Evolutionary conservation across 2,113 vertebrate species (phyloP).

Genomic region (Cryptotis parvus): DNA sequence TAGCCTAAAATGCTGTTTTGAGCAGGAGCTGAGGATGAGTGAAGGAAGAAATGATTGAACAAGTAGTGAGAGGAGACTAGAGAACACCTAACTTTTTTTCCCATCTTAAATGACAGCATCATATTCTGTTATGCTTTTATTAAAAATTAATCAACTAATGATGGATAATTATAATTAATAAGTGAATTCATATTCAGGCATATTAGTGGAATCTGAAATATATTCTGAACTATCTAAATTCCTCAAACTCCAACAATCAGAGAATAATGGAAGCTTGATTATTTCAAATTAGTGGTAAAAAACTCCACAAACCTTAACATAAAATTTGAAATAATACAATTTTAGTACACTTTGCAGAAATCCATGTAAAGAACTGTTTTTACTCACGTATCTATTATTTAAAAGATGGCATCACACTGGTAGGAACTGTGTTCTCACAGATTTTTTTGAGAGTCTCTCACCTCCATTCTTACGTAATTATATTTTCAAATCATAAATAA

Average conservation of each 20-base stretch:
- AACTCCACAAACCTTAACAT: constrained; percentile 54
- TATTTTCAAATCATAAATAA: not conserved
- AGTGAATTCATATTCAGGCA: constrained; percentile 75
- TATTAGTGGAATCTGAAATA: constrained; percentile 78
- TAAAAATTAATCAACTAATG: constrained; percentile 80
- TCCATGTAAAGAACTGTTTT: not conserved
- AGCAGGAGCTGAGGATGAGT: not conserved
- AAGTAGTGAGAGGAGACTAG: not conserved
- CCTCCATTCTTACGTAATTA: not conserved
- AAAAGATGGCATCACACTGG: not conserved
- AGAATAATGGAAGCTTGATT: constrained; percentile 78
- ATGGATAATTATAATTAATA: constrained; percentile 81
- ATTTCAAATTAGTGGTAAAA: constrained; percentile 61
- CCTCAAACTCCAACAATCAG: constrained; percentile 69
- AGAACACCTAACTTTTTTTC: not conserved
- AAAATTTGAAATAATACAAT: constrained; percentile 52
- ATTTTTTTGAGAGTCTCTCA: not conserved
- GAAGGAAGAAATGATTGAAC: not conserved
- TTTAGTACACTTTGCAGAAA: constrained; percentile 29
- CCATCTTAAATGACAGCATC: constrained; percentile 21
- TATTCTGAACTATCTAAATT: constrained; percentile 62
- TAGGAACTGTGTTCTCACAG: not conserved
- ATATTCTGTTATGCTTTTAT: constrained; percentile 61
- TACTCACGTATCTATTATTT: not conserved
- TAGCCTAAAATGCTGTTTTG: constrained; percentile 23